A percentile compares a stretch with the other conserved stretches of the same genome.
These are phyloP conservation scores for Tachycineta bicolor DNA, from an alignment of 2,113 vertebrate genomes.

Conservation along the genomic window DNA sequence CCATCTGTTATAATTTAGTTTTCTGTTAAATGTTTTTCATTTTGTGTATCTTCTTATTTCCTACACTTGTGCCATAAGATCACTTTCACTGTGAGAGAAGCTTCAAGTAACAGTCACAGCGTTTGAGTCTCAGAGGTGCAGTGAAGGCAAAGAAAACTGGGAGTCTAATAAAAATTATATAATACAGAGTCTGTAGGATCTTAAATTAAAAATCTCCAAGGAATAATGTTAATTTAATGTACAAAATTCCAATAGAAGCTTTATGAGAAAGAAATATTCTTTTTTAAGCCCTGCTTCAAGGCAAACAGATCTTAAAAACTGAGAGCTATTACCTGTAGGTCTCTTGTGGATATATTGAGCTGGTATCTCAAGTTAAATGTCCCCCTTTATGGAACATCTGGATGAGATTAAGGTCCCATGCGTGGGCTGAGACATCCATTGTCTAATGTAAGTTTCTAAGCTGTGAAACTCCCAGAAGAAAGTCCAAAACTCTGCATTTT, in stretches of 20 bases:
- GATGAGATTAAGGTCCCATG: background rate
- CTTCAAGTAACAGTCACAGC: background rate
- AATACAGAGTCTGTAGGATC: background rate
- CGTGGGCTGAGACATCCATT: background rate
- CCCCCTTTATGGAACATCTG: background rate
- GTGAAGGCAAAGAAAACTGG: background rate
- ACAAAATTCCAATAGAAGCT: background rate
- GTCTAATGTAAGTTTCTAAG: background rate
- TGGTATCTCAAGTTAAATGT: background rate
- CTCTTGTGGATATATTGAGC: background rate
- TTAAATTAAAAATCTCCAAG: constrained; percentile 34
- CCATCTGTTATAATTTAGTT: background rate
- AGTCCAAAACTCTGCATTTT: background rate
- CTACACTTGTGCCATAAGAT: background rate
- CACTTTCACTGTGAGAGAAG: background rate
- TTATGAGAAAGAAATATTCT: background rate
- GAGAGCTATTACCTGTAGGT: background rate
- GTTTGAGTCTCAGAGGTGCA: background rate
- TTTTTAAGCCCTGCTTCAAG: background rate
- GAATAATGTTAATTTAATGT: background rate
- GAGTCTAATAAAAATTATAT: background rate
- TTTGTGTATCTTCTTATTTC: background rate
- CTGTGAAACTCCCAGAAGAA: background rate
- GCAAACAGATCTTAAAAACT: background rate
- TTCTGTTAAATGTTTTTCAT: background rate